Base-by-base conservation (phyloP, 35 echinoderm and acorn worm genomes). In the Amphiura filiformis region DNA sequence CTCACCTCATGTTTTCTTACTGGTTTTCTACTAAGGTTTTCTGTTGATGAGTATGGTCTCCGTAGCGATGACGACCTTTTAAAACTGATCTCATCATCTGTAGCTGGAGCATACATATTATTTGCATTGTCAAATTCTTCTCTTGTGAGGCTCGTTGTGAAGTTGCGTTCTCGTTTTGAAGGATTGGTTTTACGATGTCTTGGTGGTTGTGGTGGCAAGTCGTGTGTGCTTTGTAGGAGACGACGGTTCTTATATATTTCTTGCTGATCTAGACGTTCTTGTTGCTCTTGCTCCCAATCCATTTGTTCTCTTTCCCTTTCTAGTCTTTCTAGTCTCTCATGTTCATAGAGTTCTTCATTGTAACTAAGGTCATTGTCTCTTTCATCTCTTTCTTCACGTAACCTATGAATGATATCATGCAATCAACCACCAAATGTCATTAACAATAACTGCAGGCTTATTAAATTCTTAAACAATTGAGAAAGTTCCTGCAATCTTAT, bases 381-480 rank as follows among this genome's bases (percentile, higher is more conserved):
- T 70, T 70, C 61, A n/a, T 70, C 61, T 70, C 61, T 70, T 70
- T 70, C 61, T 70, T 70, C 61, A 70, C 61, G 61, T 70, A 70
- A 70, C 61, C 61, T 70, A 23, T 26, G 2, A 52, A 52, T 52
- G 44, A 52, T n/a, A n/a, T n/a, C n/a, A n/a, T n/a, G n/a, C n/a
- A n/a, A n/a, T n/a, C n/a, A n/a, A n/a, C n/a, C n/a, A n/a, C n/a
- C n/a, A n/a, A n/a, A n/a, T n/a, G n/a, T n/a, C n/a, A n/a, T n/a
- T n/a, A n/a, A n/a, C n/a, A n/a, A n/a, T n/a, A n/a, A n/a, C n/a
- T n/a, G n/a, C n/a, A n/a, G n/a, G n/a, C n/a, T n/a, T n/a, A n/a
- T n/a, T n/a, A n/a, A n/a, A n/a, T n/a, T n/a, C n/a, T n/a, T n/a
- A n/a, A n/a, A n/a, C n/a, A n/a, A n/a, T n/a, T n/a, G n/a, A n/a